phyloP scores from a whole-genome alignment of 2,888 invertebrate species.

The Ectropis crepuscularia region DNA sequence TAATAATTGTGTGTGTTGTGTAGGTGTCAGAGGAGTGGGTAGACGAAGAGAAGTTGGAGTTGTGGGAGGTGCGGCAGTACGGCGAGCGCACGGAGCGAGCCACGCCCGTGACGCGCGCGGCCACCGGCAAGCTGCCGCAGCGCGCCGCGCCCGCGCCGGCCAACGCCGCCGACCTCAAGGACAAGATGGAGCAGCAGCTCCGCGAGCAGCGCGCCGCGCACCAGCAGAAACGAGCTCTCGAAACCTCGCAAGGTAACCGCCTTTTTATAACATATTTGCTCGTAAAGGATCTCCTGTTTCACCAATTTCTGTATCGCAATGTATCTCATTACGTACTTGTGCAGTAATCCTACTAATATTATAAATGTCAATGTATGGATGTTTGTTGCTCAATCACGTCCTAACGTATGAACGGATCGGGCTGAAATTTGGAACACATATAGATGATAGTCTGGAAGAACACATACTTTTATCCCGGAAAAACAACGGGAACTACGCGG shows the following conservation, averaged over 20 bases:
- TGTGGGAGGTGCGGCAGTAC: conserved; percentile 98
- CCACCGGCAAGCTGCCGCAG: conserved; percentile 88
- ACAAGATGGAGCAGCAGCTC: conserved; percentile 96
- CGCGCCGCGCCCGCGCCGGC: conserved; percentile 81
- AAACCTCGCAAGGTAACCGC: conserved; percentile 86
- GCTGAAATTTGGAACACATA: too few relatives aligned
- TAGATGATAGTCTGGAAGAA: too few relatives aligned
- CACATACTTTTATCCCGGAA: too few relatives aligned
- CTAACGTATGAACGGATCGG: too few relatives aligned
- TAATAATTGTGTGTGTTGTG: neutral
- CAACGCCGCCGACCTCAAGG: conserved; percentile 91
- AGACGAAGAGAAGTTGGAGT: conserved; percentile 96
- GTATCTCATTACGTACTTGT: too few relatives aligned
- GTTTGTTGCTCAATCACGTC: too few relatives aligned
- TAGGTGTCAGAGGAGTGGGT: conserved; percentile 97
- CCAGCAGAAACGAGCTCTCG: conserved; percentile 92
- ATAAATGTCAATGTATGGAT: too few relatives aligned
- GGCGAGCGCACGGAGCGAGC: conserved; percentile 91
- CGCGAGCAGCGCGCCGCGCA: conserved; percentile 94
- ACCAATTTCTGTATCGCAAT: too few relatives aligned
- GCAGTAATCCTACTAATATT: too few relatives aligned
- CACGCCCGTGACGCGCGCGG: conserved; percentile 92
- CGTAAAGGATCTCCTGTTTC: too few relatives aligned
- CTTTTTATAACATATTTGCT: neutral
- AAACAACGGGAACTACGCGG: too few relatives aligned